Conservation (phyloP, 2,888 invertebrate genomes). For the Mylabris sibirica region DNA sequence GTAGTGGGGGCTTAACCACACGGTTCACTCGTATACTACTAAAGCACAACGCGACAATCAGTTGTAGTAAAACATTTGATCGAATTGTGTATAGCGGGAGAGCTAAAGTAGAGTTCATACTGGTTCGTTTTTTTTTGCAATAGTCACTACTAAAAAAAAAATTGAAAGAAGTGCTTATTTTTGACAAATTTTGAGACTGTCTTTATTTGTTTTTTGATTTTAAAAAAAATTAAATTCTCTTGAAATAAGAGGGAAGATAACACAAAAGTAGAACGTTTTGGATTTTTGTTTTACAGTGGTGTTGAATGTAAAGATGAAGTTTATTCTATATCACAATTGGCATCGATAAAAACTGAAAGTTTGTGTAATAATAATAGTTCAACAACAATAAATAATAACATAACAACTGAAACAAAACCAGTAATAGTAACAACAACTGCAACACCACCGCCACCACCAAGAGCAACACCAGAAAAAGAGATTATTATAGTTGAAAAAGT, state of each 20-base stretch:
- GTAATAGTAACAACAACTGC: slow-evolving; percentile 18
- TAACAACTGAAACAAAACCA: slow-evolving; percentile 23
- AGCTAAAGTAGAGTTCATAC: slow-evolving; percentile 2
- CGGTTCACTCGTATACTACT: slow-evolving; percentile 12
- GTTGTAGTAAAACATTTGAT: slow-evolving; percentile 10
- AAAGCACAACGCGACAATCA: slow-evolving; percentile 11
- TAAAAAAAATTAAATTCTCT: neutral
- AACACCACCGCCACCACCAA: slow-evolving; percentile 24
- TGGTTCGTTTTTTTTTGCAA: neutral
- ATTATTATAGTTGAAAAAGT: slow-evolving; percentile 14
- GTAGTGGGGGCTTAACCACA: slow-evolving; percentile 13
- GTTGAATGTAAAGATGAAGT: slow-evolving; percentile 82
- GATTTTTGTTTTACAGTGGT: slow-evolving; percentile 66
- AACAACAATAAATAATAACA: slow-evolving; percentile 15
- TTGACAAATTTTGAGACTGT: neutral
- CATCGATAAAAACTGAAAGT: slow-evolving; percentile 48
- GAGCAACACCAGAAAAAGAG: slow-evolving; percentile 22
- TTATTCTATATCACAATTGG: slow-evolving; percentile 72
- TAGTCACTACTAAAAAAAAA: neutral
- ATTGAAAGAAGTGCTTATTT: slow-evolving; percentile 10
- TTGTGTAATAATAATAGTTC: slow-evolving; percentile 24
- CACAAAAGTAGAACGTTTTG: slow-evolving; percentile 16
- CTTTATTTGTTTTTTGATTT: neutral
- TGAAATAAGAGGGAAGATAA: neutral
- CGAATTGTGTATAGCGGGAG: neutral